Conservation (phyloP, 2,888 invertebrate genomes). For the Pheosia tremula region DNA sequence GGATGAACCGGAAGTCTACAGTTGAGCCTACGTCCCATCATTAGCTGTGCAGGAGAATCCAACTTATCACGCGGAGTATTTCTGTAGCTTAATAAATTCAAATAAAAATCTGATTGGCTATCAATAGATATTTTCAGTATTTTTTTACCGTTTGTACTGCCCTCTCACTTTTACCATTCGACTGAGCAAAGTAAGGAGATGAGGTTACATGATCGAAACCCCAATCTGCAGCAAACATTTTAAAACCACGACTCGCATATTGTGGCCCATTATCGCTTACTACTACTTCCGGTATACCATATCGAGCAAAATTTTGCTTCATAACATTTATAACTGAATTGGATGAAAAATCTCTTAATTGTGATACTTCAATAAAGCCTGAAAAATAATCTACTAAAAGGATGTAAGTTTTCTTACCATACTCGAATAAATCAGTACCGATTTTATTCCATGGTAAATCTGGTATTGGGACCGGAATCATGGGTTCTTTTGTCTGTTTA, state of each 20-base stretch:
- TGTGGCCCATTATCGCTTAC: neutral
- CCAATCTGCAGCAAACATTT: constrained; percentile 5
- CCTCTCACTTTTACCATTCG: constrained; percentile 14
- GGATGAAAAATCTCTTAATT: neutral
- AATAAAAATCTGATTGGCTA: constrained; percentile 7
- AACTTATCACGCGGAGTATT: constrained; percentile 6
- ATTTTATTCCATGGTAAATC: constrained; percentile 1
- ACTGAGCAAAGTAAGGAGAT: constrained; percentile 16
- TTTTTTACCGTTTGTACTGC: constrained; percentile 16
- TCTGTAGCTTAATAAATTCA: constrained; percentile 10
- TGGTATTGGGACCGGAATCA: neutral
- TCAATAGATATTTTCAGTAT: constrained; percentile 11
- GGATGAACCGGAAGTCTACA: neutral
- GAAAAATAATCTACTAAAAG: neutral
- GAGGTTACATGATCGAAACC: constrained; percentile 15
- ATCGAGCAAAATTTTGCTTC: constrained; percentile 3
- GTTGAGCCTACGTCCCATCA: constrained; percentile 9
- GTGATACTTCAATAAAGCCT: constrained; percentile 1
- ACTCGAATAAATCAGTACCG: neutral
- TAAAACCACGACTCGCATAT: constrained; percentile 3
- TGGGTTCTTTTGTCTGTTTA: neutral
- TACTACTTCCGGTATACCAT: constrained; percentile 3
- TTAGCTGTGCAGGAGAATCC: constrained; percentile 7
- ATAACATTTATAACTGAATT: neutral
- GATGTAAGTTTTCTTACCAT: constrained; percentile 1